phyloP scores from a whole-genome alignment of 2,888 invertebrate genomes.

The Polymixis lichenea region DNA sequence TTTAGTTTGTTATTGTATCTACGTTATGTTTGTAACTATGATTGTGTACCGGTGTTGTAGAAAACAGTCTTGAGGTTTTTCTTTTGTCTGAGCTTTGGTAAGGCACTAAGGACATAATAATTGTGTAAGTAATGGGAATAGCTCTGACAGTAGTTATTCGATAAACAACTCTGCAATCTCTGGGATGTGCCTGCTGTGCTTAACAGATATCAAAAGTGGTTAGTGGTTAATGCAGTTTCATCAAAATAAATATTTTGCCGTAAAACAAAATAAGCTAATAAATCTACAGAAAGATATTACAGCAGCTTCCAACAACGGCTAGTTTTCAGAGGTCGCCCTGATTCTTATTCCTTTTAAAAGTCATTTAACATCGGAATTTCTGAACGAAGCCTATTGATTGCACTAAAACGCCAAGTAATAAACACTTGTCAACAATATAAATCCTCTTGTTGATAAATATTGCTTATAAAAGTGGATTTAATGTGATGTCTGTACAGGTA shows the following conservation, averaged over 20 bases:
- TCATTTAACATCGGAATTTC: too few species aligned
- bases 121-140: background rate
- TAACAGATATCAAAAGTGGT: slow-evolving; percentile 7
- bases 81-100: background rate
- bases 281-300: background rate
- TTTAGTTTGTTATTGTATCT: background rate
- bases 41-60: too few species aligned
- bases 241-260: background rate
- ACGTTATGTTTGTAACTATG: background rate
- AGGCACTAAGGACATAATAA: background rate
- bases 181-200: slow-evolving; percentile 1
- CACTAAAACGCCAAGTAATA: background rate
- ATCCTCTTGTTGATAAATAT: background rate
- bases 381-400: background rate
- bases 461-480: background rate
- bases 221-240: background rate
- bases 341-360: too few species aligned
- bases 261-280: background rate
- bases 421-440: background rate
- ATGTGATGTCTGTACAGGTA: slow-evolving; percentile 88
- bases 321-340: too few species aligned
- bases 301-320: background rate
- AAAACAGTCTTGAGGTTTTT: background rate
- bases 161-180: background rate
- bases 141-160: background rate